These are phyloP conservation scores for Empidonax alnorum DNA, from an alignment of 2,113 vertebrate genomes.

Conservation along the genomic window DNA sequence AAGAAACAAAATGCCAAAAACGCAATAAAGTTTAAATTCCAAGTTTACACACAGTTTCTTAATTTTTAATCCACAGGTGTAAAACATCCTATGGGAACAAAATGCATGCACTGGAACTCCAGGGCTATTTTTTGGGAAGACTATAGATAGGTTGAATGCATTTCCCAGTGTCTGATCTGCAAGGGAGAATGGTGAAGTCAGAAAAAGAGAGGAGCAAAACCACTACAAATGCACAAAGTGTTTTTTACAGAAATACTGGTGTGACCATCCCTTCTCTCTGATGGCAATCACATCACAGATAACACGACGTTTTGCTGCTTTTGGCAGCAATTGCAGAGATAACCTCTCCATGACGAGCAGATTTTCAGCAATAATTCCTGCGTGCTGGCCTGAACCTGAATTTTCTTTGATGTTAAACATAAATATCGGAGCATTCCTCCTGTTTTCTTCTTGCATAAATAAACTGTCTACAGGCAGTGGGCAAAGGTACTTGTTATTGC, in stretches of 20 bases:
- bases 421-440: not conserved
- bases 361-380: slow-evolving; percentile 11
- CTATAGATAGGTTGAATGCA: accelerated
- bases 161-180: not conserved
- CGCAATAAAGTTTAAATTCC: not conserved
- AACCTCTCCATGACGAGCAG: not conserved
- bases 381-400: not conserved
- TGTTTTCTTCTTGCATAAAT: slow-evolving; percentile 19
- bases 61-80: not conserved
- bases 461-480: not conserved
- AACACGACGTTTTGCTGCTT: not conserved
- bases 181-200: not conserved
- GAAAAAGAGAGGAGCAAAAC: not conserved
- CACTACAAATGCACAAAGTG: not conserved
- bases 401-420: not conserved
- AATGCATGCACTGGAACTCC: not conserved
- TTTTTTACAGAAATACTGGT: not conserved
- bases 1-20: not conserved
- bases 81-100: not conserved
- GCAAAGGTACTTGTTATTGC: not conserved
- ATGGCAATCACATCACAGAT: not conserved
- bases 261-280: not conserved
- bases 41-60: not conserved
- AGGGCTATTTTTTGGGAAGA: not conserved
- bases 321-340: not conserved